Base-by-base conservation (phyloP, 2,888 invertebrate species). In the Cheilosia variabilis region DNA sequence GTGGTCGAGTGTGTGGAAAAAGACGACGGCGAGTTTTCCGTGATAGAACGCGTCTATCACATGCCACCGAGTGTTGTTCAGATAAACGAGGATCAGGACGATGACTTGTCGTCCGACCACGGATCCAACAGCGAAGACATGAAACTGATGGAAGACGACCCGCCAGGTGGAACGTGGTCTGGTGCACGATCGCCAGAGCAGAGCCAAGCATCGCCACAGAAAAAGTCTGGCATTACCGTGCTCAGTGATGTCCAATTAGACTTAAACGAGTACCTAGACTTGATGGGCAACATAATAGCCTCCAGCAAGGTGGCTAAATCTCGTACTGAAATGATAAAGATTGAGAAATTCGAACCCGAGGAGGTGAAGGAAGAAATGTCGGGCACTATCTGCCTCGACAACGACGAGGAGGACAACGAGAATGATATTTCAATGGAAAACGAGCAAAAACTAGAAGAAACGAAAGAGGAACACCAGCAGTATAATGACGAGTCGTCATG, bases 231-330 rank as follows among this genome's bases (percentile, higher is more conserved):
- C 1, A 90, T 92, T 24, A 92, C 91, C 4, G 92, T 92, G 37
- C 89, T 92, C 37, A 92, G 92, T 77, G 92, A 92, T 89, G 92
- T 92, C 24, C 92, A 92, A 86, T 88, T 92, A n/a, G 91, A 92
- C 87, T 89, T 92, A 86, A 91, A 91, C 68, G 91, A 92, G 88
- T 92, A 91, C 78, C 87, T 92, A 37, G 91, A 92, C 88, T 79
- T 92, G 65, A 90, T 92, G 76, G 92, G 92, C 31, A 92, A 92
- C 72, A 91, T 92, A 76, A 90, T 92, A 75, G 91, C 91, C n/a
- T 91, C 91, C 1, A 91, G 90, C 79, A 91, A 91, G 58, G 91
- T 90, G 58, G 89, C 90, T 7, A 88, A 89, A 3, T 88, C 88
- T 2, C 90, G 90, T 52, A 88, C 82, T 31, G 90, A 91, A 10